Conservation (phyloP, 1,140 invertebrate genomes). For the Caerostris darwini region DNA sequence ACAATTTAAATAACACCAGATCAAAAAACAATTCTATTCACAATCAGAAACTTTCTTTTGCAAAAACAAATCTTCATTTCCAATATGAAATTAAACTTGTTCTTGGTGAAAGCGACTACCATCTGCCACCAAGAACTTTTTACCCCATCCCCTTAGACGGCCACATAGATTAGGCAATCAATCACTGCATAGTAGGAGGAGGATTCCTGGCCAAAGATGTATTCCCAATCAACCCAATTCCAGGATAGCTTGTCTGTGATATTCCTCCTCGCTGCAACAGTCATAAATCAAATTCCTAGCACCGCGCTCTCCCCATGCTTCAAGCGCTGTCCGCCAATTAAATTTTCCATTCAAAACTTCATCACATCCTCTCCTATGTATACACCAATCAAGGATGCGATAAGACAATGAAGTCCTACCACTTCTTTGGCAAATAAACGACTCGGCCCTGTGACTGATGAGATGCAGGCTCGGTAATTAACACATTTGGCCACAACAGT, state of each 20-base stretch:
- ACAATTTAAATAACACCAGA: too few species aligned
- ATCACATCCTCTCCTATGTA: too few species aligned
- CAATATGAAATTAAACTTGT: too few species aligned
- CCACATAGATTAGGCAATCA: neutral
- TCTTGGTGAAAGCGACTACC: too few species aligned
- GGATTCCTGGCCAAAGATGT: neutral
- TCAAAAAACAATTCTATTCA: too few species aligned
- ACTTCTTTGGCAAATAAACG: neutral
- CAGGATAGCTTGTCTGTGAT: neutral
- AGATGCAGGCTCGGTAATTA: conserved; percentile 46
- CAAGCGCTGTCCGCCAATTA: neutral
- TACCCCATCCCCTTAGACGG: neutral
- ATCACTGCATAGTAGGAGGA: neutral
- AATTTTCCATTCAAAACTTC: neutral
- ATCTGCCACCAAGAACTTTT: neutral
- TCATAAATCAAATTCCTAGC: neutral
- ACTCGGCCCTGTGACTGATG: neutral
- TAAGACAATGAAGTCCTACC: neutral
- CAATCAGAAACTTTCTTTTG: too few species aligned
- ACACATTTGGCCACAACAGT: neutral
- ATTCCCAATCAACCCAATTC: neutral
- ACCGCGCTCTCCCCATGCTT: neutral
- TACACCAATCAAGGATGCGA: conserved; percentile 32
- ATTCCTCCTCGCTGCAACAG: neutral
- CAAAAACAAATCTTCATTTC: too few species aligned